These are phyloP conservation scores for Vanessa atalanta DNA, from an alignment of 1,140 invertebrate species.

Conservation along the genomic window DNA sequence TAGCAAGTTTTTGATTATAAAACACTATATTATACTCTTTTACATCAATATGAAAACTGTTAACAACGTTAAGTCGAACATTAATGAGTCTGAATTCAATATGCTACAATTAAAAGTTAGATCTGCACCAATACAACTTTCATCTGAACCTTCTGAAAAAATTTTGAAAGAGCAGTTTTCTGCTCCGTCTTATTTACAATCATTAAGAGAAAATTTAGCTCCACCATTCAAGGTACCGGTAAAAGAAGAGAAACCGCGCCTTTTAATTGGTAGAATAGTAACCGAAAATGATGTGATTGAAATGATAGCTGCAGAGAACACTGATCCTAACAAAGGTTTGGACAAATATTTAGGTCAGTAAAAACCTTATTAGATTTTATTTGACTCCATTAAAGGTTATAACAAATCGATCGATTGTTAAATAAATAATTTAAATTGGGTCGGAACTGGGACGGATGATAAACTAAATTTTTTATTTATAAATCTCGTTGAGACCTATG, in stretches of 20 bases:
- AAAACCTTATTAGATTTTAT: not conserved
- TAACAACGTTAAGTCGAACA: not conserved
- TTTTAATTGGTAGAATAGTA: constrained; percentile 56
- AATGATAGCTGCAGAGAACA: constrained; percentile 55
- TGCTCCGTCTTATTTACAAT: constrained; percentile 63
- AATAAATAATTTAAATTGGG: no score
- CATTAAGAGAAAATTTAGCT: constrained; percentile 59
- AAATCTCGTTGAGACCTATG: no score
- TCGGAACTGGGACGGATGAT: no score
- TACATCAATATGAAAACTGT: constrained; percentile 20
- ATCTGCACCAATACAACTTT: constrained; percentile 45
- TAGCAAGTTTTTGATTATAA: no score
- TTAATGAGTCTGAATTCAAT: constrained; percentile 2
- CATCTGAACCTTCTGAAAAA: constrained; percentile 21
- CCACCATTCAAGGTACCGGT: constrained; percentile 58
- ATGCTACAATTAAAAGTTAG: constrained; percentile 28
- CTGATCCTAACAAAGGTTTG: constrained; percentile 44
- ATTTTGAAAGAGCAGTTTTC: constrained; percentile 56
- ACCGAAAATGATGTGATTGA: constrained; percentile 55
- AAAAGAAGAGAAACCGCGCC: constrained; percentile 45
- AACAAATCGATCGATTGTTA: no score
- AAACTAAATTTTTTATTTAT: no score
- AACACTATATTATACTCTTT: no score
- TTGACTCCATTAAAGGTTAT: no score
- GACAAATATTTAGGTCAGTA: constrained; percentile 54